Evolutionary conservation across 1,140 invertebrate genomes (phyloP), one percentile per base, ranked within the genome.

Genomic region (Tetramorium alpestre): DNA sequence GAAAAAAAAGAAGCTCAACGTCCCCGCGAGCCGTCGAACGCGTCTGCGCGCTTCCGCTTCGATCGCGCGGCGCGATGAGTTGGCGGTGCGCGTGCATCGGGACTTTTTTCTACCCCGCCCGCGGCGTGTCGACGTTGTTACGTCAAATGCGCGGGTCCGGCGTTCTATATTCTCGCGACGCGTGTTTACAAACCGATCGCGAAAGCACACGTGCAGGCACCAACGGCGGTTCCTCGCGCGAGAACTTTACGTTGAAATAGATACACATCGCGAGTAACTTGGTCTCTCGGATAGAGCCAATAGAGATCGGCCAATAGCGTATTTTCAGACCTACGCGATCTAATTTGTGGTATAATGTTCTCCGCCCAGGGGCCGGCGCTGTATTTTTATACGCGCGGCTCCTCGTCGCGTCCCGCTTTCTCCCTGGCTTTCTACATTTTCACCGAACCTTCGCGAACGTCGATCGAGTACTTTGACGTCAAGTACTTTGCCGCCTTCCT

Each of bases 121-220:
- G 41, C 56, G 41, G 8, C 70, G 33, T 47, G 77, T 65, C 49
- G 38, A 10, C 25, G n/a, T 25, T 33, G 41, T 86, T 81, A 78
- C 87, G 75, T 89, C 88, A 87, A 86, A 77, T 44, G 78, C 4
- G 58, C 28, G 33, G 41, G 18, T 25, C 44, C 28, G 49, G 49
- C 25, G 54, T 56, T 69, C 28, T 13, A 76, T 41, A 85, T 65
- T 85, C 13, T 28, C 70, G 18, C 3, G 69, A 60, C 28, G 75
- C 28, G 58, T 77, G 56, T 56, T 77, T 85, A 78, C 65, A 78
- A 85, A 51, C 18, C 25, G 13, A 44, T 5, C 82, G 58, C 47
- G 49, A 33, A 33, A 3, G 33, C 33, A 33, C 33, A 33, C 33
- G 33, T 33, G 33, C 33, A 33, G 3, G 33, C 33, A 0, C 33